Conservation (phyloP, 2,113 vertebrate genomes). For the Chrysochloris asiatica region DNA sequence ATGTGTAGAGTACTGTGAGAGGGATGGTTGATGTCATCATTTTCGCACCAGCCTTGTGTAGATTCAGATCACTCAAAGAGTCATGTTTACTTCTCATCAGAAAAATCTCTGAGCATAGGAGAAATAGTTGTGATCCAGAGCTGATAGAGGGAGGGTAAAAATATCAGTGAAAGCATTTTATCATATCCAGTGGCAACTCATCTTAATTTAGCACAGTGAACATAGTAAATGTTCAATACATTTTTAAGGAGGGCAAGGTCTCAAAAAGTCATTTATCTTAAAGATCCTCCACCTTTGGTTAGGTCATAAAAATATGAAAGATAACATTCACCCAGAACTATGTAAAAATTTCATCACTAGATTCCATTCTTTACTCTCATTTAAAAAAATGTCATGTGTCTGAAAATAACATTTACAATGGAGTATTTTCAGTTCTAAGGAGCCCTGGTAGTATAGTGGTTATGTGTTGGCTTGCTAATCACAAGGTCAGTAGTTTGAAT, state of each 20-base stretch:
- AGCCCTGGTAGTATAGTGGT: too few relatives aligned
- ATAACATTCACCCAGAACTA: neutral
- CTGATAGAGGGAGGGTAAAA: neutral
- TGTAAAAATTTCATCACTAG: conserved; percentile 10
- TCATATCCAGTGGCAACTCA: neutral
- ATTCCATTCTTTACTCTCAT: neutral
- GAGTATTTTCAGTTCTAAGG: too few relatives aligned
- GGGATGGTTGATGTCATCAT: too few relatives aligned
- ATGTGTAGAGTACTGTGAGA: too few relatives aligned
- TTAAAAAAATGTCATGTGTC: neutral
- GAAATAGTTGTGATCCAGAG: neutral
- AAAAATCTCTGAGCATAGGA: neutral
- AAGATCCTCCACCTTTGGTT: neutral
- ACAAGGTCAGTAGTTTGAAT: too few relatives aligned
- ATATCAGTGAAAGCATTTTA: neutral
- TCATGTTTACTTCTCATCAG: neutral
- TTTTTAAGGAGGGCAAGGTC: neutral
- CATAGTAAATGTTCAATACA: neutral
- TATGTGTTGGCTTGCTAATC: too few relatives aligned
- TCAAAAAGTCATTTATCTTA: neutral
- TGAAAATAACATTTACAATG: neutral
- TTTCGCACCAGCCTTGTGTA: neutral
- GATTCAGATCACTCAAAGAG: neutral
- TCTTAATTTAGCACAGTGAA: neutral
- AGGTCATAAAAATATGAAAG: neutral